phyloP scores from a whole-genome alignment of 2,113 vertebrate genomes.

The Hippotragus niger region DNA sequence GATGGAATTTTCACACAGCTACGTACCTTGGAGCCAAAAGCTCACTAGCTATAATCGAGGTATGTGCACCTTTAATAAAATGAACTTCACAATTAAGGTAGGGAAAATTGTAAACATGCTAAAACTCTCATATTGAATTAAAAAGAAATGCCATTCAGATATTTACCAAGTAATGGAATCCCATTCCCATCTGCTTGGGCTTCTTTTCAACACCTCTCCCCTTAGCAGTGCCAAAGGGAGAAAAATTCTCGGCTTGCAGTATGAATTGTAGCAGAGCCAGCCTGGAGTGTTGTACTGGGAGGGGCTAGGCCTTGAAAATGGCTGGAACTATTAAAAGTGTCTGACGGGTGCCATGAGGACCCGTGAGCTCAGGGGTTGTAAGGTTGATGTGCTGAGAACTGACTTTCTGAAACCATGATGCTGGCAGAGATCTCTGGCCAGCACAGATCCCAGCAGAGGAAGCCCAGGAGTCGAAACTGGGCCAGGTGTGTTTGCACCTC shows the following conservation, averaged over 20 bases:
- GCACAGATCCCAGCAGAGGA: neutral
- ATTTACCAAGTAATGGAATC: constrained; percentile 81
- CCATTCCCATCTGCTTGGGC: constrained; percentile 74
- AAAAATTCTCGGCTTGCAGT: constrained; percentile 64
- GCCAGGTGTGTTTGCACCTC: neutral
- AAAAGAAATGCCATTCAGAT: constrained; percentile 78
- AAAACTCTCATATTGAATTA: constrained; percentile 78
- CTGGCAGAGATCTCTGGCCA: neutral
- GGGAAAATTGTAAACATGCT: constrained; percentile 70
- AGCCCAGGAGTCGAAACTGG: neutral
- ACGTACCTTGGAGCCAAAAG: constrained; percentile 54
- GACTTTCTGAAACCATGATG: neutral
- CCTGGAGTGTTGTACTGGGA: constrained; percentile 1
- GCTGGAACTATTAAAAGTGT: neutral
- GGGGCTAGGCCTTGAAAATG: neutral
- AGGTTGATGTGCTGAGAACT: neutral
- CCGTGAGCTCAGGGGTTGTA: neutral
- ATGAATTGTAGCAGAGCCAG: constrained; percentile 62
- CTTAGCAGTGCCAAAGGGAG: constrained; percentile 64
- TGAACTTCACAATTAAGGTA: constrained; percentile 49
- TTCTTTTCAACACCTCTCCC: constrained; percentile 75
- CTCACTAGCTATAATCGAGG: constrained; percentile 63
- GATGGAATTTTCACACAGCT: neutral
- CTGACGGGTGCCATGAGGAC: neutral
- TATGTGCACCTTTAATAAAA: constrained; percentile 74